These are phyloP conservation scores for Rhagonycha lutea DNA, from an alignment of 2,888 invertebrate species.

Conservation along the genomic window DNA sequence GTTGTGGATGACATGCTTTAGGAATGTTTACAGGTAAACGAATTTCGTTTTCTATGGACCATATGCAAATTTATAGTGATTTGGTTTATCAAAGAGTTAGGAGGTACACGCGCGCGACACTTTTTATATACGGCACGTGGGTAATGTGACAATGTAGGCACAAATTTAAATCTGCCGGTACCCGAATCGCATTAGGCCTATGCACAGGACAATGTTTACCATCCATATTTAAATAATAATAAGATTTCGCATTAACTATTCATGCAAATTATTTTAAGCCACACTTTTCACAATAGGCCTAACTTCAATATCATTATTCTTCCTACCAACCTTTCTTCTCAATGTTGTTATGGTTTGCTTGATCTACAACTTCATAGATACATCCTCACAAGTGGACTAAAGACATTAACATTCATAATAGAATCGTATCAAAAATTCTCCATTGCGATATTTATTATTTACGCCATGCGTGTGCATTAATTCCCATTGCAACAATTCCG, in stretches of 20 bases:
- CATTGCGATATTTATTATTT: too few species aligned
- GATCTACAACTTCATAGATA: too few species aligned
- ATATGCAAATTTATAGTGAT: slow-evolving; percentile 20
- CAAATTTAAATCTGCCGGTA: slow-evolving; percentile 6
- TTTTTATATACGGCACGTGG: slow-evolving; percentile 20
- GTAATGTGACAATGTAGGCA: slow-evolving; percentile 13
- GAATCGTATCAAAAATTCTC: too few species aligned
- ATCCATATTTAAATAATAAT: background rate
- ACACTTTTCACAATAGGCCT: background rate
- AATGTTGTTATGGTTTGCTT: background rate
- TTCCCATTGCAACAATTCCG: background rate
- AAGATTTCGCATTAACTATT: background rate
- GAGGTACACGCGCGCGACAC: background rate
- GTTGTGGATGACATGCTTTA: slow-evolving; percentile 43
- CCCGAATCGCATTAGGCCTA: background rate
- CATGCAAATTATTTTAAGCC: background rate
- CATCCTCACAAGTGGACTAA: background rate
- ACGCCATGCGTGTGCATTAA: background rate
- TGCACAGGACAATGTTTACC: background rate
- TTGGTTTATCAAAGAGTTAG: background rate
- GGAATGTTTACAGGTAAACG: slow-evolving; percentile 51
- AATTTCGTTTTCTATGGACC: background rate
- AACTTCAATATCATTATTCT: background rate
- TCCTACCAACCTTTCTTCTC: background rate
- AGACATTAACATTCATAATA: background rate